phyloP scores from a whole-genome alignment of 1,140 invertebrate species.

The Pantala flavescens region DNA sequence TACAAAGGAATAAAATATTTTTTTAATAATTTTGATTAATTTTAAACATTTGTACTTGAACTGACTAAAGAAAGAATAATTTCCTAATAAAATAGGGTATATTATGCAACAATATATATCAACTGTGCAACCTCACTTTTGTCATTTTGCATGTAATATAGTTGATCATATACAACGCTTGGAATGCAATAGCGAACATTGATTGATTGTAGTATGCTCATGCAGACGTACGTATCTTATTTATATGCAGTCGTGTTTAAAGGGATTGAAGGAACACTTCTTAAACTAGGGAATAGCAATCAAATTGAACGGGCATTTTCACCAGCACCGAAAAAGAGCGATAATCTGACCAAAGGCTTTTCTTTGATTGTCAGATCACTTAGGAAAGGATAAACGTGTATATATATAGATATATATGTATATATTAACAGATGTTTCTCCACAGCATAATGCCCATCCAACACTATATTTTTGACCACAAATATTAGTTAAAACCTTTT shows the following conservation, averaged over 20 bases:
- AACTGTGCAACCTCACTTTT: constrained; percentile 9
- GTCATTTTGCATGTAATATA: background rate
- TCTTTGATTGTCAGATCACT: background rate
- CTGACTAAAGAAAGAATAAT: constrained; percentile 10
- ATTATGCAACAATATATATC: constrained; percentile 8
- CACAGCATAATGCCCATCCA: background rate
- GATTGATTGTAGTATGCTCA: constrained; percentile 6
- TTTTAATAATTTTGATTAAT: constrained; percentile 1
- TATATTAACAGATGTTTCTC: background rate
- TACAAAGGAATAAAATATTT: constrained; percentile 9
- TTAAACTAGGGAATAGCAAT: background rate
- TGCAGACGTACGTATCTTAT: constrained; percentile 5
- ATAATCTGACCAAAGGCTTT: background rate
- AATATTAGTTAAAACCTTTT: background rate
- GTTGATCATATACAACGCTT: background rate
- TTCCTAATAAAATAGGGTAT: constrained; percentile 10
- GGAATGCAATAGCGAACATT: constrained; percentile 9
- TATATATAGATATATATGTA: constrained; percentile 1
- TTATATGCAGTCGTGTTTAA: background rate
- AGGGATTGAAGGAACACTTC: background rate
- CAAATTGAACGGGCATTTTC: background rate
- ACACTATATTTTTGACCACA: constrained; percentile 10
- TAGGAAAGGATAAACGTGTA: background rate
- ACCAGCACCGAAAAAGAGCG: constrained; percentile 1
- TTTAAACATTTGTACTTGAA: constrained; percentile 8